Base-by-base conservation (phyloP, 2,888 invertebrate genomes). In the Plusia festucae region DNA sequence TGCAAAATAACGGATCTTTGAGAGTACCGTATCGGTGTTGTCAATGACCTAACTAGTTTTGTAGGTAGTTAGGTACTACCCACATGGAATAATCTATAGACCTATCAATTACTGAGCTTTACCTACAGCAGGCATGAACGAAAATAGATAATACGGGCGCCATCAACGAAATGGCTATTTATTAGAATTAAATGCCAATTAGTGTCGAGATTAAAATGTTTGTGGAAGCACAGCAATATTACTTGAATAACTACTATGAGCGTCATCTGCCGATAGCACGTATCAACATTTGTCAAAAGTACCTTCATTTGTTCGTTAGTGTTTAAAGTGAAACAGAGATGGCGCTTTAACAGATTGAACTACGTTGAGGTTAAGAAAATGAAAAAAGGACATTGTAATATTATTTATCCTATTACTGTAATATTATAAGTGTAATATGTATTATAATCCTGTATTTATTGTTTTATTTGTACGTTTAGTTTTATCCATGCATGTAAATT, bases 21-120 rank as follows among this genome's bases (percentile, higher is more conserved):
- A 40, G 4, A n/a, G 7, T n/a, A 40, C n/a, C 40, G n/a, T n/a
- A 40, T 40, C n/a, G 6, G 40, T n/a, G n/a, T 40, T n/a, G 40
- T 49, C 46, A 20, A 49, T 20, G 46, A 46, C 46, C 46, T 46
- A 18, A 49, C 20, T 49, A 20, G 46, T 46, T 46, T 40, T n/a
- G 7, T n/a, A 11, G 13, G 34, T 34, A 34, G 34, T 0, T 34
- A 34, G 24, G 24, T 34, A 9, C 34, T 3, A 49, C 46, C 46
- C 46, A 20, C 46, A 20, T 20, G 20, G n/a, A 16, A 4, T 49
- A 18, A 16, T 46, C 8, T 18, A 9, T 2, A 20, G 11, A 20
- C 16, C 46, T 11, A 49, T 20, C 18, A 20, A 49, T 18, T 20
- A 20, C 20, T 9, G 7, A 18, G 46, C 8, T 9, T 20, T 20